These are phyloP conservation scores for Antrozous pallidus DNA, from an alignment of 2,797 vertebrate species.

Conservation along the genomic window DNA sequence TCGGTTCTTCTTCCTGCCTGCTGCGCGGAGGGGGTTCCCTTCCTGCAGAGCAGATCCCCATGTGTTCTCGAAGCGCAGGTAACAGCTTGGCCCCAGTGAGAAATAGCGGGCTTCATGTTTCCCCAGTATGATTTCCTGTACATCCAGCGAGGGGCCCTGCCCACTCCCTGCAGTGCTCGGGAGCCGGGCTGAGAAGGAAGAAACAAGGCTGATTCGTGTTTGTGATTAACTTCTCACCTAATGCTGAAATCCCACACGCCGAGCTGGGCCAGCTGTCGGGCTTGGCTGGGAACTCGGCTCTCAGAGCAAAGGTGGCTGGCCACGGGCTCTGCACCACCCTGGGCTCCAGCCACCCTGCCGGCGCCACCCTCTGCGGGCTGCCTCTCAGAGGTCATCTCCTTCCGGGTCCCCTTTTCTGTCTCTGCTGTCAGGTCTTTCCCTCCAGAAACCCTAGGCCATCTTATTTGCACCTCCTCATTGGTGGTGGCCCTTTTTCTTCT, in stretches of 20 bases:
- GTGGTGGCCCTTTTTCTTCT: not conserved
- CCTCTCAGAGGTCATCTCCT: not conserved
- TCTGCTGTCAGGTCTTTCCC: not conserved
- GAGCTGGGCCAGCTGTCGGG: not conserved
- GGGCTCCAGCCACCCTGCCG: not conserved
- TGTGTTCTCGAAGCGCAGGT: constrained; percentile 51
- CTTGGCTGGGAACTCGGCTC: not conserved
- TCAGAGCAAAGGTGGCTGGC: not conserved
- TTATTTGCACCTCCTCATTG: not conserved
- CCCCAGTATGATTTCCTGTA: constrained; percentile 65
- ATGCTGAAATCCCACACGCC: constrained; percentile 46
- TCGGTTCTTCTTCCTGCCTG: constrained; percentile 37
- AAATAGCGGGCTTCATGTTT: constrained; percentile 65
- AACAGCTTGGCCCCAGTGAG: constrained; percentile 38
- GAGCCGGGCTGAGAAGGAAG: not conserved
- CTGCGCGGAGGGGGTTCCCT: constrained; percentile 36
- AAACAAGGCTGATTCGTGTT: constrained; percentile 65
- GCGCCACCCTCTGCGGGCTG: not conserved
- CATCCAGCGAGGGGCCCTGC: constrained; percentile 41
- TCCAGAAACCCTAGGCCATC: not conserved
- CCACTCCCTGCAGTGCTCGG: constrained; percentile 27
- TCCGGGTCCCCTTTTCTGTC: not conserved
- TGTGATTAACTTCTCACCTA: constrained; percentile 70
- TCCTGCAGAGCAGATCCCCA: constrained; percentile 7
- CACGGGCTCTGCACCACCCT: fast-evolving